phyloP scores from a whole-genome alignment of 2,113 vertebrate genomes.

The Chaenocephalus aceratus region DNA sequence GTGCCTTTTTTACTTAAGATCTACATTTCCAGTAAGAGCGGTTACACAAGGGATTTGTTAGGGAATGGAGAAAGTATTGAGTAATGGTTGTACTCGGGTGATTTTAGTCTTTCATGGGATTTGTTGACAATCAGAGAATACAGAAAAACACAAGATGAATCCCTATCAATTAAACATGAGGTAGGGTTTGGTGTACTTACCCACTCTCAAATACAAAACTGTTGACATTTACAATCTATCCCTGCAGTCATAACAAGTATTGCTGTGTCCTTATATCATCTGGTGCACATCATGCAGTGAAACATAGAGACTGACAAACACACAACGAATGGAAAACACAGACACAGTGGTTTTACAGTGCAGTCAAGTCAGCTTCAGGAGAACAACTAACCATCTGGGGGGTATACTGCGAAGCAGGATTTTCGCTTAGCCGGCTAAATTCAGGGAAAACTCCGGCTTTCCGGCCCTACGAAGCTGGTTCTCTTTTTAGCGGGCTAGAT shows the following conservation, averaged over 20 bases:
- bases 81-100: neutral
- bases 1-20: neutral
- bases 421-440: too few relatives aligned
- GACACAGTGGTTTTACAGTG: conserved; percentile 7
- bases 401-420: too few relatives aligned
- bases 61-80: neutral
- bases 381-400: neutral
- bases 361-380: conserved; percentile 21
- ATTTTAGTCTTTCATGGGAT: conserved; percentile 2
- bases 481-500: too few relatives aligned
- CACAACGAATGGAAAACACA: conserved; percentile 22
- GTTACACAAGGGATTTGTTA: too few relatives aligned
- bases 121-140: conserved; percentile 33
- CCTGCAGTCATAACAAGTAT: neutral
- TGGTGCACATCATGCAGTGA: conserved; percentile 21
- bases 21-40: neutral
- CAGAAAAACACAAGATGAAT: neutral
- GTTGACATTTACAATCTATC: neutral
- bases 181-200: neutral
- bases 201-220: neutral
- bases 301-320: conserved; percentile 21
- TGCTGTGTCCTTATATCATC: conserved; percentile 5
- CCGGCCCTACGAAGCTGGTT: too few relatives aligned
- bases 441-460: too few relatives aligned
- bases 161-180: neutral